phyloP scores from a whole-genome alignment of 1,140 invertebrate genomes.

The Anoplophora glabripennis region DNA sequence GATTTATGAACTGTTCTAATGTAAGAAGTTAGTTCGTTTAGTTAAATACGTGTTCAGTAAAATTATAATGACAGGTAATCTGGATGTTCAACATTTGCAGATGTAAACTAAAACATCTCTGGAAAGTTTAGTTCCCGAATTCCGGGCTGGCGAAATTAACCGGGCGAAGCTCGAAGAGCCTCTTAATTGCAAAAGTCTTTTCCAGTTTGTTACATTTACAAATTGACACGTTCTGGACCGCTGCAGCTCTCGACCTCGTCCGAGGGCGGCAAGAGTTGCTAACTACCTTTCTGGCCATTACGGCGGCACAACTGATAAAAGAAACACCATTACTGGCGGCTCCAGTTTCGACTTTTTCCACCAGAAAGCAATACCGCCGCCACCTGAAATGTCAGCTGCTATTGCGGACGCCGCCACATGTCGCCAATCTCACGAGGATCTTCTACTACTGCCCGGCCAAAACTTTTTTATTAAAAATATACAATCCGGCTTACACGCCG shows the following conservation, averaged over 20 bases:
- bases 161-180: constrained; percentile 29
- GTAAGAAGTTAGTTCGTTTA: constrained; percentile 28
- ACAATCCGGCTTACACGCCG: too few species aligned
- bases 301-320: constrained; percentile 35
- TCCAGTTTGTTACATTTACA: constrained; percentile 43
- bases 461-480: constrained; percentile 26
- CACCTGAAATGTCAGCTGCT: constrained; percentile 10
- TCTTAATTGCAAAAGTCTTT: constrained; percentile 43
- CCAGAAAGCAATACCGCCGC: constrained; percentile 11
- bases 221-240: constrained; percentile 41
- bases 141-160: constrained; percentile 33
- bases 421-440: constrained; percentile 25
- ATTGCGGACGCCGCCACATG: constrained; percentile 19
- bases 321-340: constrained; percentile 32
- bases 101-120: constrained; percentile 30
- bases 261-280: constrained; percentile 29
- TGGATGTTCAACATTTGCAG: constrained; percentile 28
- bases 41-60: constrained; percentile 30
- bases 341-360: constrained; percentile 30
- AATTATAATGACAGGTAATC: constrained; percentile 35
- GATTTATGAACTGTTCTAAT: constrained; percentile 34
- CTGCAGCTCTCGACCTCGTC: constrained; percentile 18
- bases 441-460: constrained; percentile 6
- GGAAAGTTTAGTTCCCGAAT: constrained; percentile 27
- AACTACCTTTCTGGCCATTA: constrained; percentile 34